Evolutionary conservation across 2,113 vertebrate species (phyloP).

Genomic region (Lontra canadensis): DNA sequence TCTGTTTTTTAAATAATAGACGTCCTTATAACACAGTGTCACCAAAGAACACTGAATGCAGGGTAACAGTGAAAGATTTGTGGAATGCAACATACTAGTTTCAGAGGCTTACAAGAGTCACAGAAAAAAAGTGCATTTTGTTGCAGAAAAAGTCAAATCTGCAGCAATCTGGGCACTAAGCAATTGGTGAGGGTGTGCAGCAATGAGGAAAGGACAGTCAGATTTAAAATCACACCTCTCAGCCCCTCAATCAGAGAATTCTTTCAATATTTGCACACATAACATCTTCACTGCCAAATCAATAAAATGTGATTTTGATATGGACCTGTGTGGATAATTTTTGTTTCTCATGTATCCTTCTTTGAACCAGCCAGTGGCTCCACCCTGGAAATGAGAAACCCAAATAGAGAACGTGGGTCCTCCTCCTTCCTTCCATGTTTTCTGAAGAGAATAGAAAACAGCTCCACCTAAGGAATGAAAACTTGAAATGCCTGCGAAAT

Average conservation of each 20-base stretch:
- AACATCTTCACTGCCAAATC: conserved; percentile 61
- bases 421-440: conserved; percentile 47
- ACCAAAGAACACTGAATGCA: neutral
- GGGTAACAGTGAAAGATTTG: neutral
- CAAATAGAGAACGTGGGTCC: conserved; percentile 18
- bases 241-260: conserved; percentile 1
- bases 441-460: conserved; percentile 69
- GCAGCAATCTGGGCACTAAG: neutral
- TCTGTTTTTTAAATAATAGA: neutral
- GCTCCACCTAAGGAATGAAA: conserved; percentile 70
- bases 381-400: conserved; percentile 67
- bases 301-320: conserved; percentile 64
- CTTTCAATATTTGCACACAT: conserved; percentile 69
- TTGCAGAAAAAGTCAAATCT: neutral
- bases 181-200: neutral
- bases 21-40: neutral
- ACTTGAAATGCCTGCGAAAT: conserved; percentile 53
- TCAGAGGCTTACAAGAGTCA: neutral
- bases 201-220: neutral
- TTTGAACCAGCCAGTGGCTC: conserved; percentile 16
- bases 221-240: neutral
- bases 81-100: neutral
- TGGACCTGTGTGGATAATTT: neutral
- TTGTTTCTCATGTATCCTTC: conserved; percentile 51
- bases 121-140: neutral